Conservation (phyloP, 2,113 vertebrate species). For the Corydoras maculifer region DNA sequence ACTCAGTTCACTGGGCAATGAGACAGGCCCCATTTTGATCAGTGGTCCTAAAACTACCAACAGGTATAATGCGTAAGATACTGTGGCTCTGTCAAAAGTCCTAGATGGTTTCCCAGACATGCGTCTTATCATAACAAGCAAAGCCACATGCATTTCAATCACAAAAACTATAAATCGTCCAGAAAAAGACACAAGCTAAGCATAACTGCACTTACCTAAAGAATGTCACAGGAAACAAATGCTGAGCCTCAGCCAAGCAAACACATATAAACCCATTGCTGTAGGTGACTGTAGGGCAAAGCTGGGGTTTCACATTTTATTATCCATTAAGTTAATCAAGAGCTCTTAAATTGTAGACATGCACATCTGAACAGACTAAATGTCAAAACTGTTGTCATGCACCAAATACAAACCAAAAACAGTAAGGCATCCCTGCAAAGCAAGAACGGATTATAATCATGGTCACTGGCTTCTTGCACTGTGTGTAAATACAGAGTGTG, state of each 20-base stretch:
- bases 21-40: no score
- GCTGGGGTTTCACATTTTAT: background rate
- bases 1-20: no score
- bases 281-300: background rate
- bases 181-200: background rate
- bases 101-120: no score
- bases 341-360: background rate
- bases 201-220: background rate
- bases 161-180: no score
- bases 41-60: no score
- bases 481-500: conserved; percentile 18
- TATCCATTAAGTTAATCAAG: background rate
- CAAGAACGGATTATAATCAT: background rate
- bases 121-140: no score
- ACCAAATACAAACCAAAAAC: background rate
- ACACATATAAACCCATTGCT: background rate
- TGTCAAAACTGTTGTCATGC: background rate
- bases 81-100: no score
- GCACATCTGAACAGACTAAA: background rate
- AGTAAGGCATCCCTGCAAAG: background rate
- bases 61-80: no score
- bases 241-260: background rate
- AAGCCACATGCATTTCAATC: no score
- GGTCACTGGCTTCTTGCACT: background rate
- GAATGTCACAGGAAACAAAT: background rate